phyloP scores from a whole-genome alignment of 2,113 vertebrate genomes.

The Rhabdomys dilectus region DNA sequence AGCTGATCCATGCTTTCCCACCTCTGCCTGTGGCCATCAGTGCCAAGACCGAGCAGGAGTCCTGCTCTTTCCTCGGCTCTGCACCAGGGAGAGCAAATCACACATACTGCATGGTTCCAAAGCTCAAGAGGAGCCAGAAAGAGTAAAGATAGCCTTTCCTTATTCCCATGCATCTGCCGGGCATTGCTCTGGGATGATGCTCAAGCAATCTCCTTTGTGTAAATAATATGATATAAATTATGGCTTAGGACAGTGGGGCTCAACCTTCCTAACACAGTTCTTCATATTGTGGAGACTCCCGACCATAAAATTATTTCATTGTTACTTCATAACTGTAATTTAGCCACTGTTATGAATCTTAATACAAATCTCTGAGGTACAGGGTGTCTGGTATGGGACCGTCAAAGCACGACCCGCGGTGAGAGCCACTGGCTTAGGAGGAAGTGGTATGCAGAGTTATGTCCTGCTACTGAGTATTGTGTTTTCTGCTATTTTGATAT shows the following conservation, averaged over 20 bases:
- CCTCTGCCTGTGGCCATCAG: slow-evolving; percentile 57
- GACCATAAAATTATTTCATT: too few species aligned
- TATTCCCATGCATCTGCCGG: not conserved
- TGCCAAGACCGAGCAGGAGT: not conserved
- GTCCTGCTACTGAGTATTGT: not conserved
- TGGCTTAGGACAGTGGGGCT: not conserved
- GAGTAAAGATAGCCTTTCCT: not conserved
- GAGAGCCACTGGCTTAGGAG: not conserved
- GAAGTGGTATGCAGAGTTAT: not conserved
- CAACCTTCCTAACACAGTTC: not conserved
- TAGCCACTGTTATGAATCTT: not conserved
- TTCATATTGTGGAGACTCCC: not conserved
- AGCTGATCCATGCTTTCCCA: slow-evolving; percentile 55
- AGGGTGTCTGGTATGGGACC: not conserved
- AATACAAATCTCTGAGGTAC: not conserved
- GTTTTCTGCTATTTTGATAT: not conserved
- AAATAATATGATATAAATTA: not conserved
- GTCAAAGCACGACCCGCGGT: not conserved
- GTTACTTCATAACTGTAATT: not conserved
- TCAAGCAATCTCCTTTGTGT: not conserved
- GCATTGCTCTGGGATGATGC: not conserved
- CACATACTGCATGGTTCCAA: slow-evolving; percentile 8
- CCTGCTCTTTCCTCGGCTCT: slow-evolving; percentile 29
- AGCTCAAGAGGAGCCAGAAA: slow-evolving; percentile 47
- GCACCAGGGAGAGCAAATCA: slow-evolving; percentile 39